Conservation (phyloP, 2,113 vertebrate genomes). For the Fukomys damarensis region DNA sequence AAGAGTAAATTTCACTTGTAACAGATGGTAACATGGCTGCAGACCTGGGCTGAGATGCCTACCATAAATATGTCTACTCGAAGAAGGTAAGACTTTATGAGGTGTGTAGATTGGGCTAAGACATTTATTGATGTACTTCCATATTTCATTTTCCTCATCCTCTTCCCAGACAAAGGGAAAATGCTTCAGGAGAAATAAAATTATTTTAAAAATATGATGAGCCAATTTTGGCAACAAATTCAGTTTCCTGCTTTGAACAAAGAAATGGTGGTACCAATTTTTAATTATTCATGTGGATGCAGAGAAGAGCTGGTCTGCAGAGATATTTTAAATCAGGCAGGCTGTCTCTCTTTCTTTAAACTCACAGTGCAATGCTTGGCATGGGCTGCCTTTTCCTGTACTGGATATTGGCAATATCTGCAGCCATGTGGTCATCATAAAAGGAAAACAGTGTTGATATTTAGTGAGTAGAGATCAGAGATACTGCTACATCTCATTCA, state of each 20-base stretch:
- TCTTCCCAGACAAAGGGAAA: background rate
- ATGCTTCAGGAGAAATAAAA: background rate
- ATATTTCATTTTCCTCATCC: background rate
- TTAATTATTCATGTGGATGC: background rate
- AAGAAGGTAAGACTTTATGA: background rate
- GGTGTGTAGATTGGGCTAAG: background rate
- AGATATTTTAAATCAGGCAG: background rate
- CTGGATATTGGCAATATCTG: background rate
- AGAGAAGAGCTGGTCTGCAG: background rate
- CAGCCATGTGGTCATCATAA: background rate
- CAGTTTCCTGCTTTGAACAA: background rate
- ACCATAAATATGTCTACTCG: fast-evolving
- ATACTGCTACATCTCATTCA: background rate
- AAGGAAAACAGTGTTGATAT: background rate
- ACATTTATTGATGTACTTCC: background rate
- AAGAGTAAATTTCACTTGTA: background rate
- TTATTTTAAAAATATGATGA: background rate
- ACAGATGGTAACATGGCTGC: background rate
- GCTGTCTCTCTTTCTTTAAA: background rate
- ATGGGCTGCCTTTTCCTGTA: background rate
- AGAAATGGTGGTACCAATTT: background rate
- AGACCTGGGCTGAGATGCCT: background rate
- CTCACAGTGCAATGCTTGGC: background rate
- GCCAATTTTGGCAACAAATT: background rate
- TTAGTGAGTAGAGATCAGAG: background rate